Evolutionary conservation across 2,113 vertebrate species (phyloP).

Genomic region (Gobius niger): DNA sequence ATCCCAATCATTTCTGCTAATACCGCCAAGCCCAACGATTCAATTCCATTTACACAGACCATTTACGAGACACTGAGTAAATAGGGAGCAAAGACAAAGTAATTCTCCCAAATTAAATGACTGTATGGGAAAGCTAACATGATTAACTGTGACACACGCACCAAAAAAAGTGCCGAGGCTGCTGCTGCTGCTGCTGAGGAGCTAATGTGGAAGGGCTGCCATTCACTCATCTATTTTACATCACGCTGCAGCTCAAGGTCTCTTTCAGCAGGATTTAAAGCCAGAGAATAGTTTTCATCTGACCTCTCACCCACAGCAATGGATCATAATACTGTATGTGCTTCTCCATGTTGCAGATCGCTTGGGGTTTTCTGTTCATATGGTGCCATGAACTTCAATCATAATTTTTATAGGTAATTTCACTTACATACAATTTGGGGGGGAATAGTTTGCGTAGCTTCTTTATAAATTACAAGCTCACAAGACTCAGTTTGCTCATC

Average conservation of each 20-base stretch:
- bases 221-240: slow-evolving; percentile 65
- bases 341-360: slow-evolving; percentile 20
- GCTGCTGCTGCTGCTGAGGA: slow-evolving; percentile 26
- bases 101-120: slow-evolving; percentile 33
- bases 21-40: too few species aligned
- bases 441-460: too few species aligned
- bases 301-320: slow-evolving; percentile 39
- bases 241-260: slow-evolving; percentile 45
- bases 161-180: slow-evolving; percentile 55
- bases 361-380: slow-evolving; percentile 6
- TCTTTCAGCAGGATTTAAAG: slow-evolving; percentile 57
- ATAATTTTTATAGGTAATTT: not conserved
- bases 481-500: not conserved
- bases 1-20: too few species aligned
- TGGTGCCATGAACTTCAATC: not conserved
- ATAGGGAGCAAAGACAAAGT: slow-evolving; percentile 32
- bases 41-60: slow-evolving; percentile 11
- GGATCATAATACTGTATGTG: slow-evolving; percentile 48
- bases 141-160: slow-evolving; percentile 58
- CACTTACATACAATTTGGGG: not conserved
- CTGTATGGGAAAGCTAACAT: slow-evolving; percentile 44
- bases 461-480: too few species aligned
- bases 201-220: slow-evolving; percentile 54
- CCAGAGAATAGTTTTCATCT: slow-evolving; percentile 56
- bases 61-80: slow-evolving; percentile 28